These are phyloP conservation scores for Papilio protenor DNA, from an alignment of 2,888 invertebrate genomes.

Conservation along the genomic window DNA sequence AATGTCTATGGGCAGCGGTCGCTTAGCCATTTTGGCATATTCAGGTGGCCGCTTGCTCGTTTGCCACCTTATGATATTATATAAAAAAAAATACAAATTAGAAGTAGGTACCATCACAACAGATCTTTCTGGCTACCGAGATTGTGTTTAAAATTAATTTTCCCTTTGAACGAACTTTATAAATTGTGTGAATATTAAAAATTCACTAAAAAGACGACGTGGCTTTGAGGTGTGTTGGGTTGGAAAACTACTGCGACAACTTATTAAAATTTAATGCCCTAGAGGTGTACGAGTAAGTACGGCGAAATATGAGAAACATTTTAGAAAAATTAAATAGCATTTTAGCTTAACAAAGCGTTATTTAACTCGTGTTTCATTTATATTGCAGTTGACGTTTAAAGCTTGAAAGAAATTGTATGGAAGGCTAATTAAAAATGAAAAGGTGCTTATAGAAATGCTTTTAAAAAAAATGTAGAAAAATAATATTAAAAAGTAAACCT, in stretches of 20 bases:
- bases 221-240: constrained; percentile 5
- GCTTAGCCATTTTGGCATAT: too few relatives aligned
- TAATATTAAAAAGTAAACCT: background rate
- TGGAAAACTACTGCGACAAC: constrained; percentile 12
- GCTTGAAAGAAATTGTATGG: background rate
- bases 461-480: background rate
- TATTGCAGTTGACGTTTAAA: constrained; percentile 7
- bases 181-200: constrained; percentile 10
- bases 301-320: background rate
- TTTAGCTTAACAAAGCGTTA: constrained; percentile 1
- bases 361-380: background rate
- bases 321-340: constrained; percentile 8
- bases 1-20: too few relatives aligned
- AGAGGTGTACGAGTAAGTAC: background rate
- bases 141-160: background rate
- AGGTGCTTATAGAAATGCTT: background rate
- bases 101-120: background rate
- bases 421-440: background rate
- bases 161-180: background rate
- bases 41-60: too few relatives aligned
- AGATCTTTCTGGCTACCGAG: background rate
- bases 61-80: too few relatives aligned
- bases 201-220: background rate
- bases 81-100: too few relatives aligned
- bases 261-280: constrained; percentile 2